Evolutionary conservation across 2,797 vertebrate genomes (phyloP).

Genomic region (Enteromius viviparus): DNA sequence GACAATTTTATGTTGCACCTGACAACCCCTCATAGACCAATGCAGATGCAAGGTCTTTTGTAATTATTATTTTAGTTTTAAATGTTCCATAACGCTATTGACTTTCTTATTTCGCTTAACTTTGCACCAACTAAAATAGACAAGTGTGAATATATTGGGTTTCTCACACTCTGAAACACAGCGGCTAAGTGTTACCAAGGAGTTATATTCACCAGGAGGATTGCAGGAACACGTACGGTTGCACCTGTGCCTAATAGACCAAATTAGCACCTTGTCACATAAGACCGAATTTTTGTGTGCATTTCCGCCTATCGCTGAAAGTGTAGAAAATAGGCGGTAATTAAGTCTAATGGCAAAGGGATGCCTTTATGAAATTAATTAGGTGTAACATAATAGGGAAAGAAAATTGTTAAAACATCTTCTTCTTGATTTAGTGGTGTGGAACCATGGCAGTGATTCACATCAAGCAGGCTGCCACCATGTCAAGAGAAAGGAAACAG

Average conservation of each 20-base stretch:
- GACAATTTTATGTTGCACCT: slow-evolving; percentile 50
- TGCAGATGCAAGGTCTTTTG: slow-evolving; percentile 34
- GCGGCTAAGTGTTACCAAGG: slow-evolving; percentile 54
- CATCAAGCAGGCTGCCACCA: slow-evolving; percentile 33
- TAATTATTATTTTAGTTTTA: slow-evolving; percentile 44
- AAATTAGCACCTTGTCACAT: slow-evolving; percentile 67
- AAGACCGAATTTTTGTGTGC: slow-evolving; percentile 45
- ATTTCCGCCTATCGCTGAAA: slow-evolving; percentile 46
- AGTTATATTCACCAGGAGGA: slow-evolving; percentile 57
- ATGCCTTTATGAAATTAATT: slow-evolving; percentile 76
- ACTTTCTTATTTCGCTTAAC: slow-evolving; percentile 36
- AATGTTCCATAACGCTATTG: slow-evolving; percentile 47
- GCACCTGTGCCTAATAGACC: slow-evolving; percentile 62
- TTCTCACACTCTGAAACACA: slow-evolving; percentile 50
- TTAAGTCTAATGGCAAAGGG: slow-evolving; percentile 70
- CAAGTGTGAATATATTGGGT: slow-evolving; percentile 39
- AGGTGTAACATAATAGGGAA: slow-evolving; percentile 73
- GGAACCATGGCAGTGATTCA: slow-evolving; percentile 50
- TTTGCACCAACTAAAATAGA: slow-evolving; percentile 34
- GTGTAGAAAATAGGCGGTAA: slow-evolving; percentile 68
- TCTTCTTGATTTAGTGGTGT: slow-evolving; percentile 54
- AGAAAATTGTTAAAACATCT: slow-evolving; percentile 64
- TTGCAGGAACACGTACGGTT: slow-evolving; percentile 54
- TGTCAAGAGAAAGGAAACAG: slow-evolving; percentile 7
- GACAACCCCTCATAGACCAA: slow-evolving; percentile 32